These are phyloP conservation scores for Macquaria ambigua DNA, from an alignment of 2,113 vertebrate genomes.

Conservation along the genomic window DNA sequence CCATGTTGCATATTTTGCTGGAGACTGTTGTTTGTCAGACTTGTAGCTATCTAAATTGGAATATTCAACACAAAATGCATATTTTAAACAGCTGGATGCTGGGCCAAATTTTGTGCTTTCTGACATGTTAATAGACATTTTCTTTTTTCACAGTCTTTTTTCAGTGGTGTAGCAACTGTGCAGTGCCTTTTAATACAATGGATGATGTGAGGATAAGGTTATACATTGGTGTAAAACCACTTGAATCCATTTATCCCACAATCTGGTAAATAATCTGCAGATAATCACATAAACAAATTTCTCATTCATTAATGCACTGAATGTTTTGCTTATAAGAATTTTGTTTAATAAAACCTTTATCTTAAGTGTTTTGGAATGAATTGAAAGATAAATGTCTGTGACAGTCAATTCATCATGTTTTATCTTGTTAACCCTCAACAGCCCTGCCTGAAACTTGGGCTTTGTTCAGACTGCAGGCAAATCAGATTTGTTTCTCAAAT, in stretches of 20 bases:
- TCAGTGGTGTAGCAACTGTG: background rate
- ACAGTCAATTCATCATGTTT: slow-evolving; percentile 41
- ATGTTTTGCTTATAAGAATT: background rate
- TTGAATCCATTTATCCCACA: background rate
- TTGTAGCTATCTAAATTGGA: background rate
- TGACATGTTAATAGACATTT: background rate
- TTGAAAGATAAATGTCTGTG: slow-evolving; percentile 21
- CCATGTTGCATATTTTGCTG: slow-evolving; percentile 19
- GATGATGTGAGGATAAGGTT: background rate
- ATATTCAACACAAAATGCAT: slow-evolving; percentile 15
- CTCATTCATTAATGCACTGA: background rate
- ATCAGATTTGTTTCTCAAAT: too few relatives aligned
- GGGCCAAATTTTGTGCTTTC: background rate
- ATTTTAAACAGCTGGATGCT: slow-evolving; percentile 11
- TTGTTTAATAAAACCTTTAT: background rate
- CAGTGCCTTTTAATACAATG: background rate
- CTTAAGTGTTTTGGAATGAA: slow-evolving; percentile 12
- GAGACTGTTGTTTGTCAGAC: slow-evolving; percentile 12
- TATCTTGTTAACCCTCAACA: slow-evolving; percentile 20
- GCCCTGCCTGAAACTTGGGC: background rate
- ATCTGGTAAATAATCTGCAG: slow-evolving; percentile 12
- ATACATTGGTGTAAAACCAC: background rate
- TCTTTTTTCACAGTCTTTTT: background rate
- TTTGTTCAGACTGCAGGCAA: too few relatives aligned
- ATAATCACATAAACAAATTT: background rate